These are phyloP conservation scores for Rhinichthys klamathensis DNA, from an alignment of 2,113 vertebrate species.

Conservation along the genomic window DNA sequence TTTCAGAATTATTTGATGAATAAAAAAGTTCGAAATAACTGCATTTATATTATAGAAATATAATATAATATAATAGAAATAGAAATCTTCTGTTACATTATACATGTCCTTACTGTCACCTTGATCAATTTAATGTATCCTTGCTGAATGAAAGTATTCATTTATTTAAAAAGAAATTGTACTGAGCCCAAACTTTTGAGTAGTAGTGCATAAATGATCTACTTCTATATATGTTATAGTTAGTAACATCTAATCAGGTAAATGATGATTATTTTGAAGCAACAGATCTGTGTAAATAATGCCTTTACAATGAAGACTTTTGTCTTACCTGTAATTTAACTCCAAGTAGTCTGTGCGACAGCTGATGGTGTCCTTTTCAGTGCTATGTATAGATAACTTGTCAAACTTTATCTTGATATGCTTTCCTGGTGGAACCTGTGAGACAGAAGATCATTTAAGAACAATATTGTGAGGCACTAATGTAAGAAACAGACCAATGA, in stretches of 20 bases:
- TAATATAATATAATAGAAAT: too few species aligned
- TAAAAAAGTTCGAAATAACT: neutral
- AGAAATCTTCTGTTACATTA: neutral
- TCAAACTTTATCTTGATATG: conserved; percentile 86
- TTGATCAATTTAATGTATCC: neutral
- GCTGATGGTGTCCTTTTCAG: conserved; percentile 63
- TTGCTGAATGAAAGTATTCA: neutral
- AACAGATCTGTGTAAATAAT: neutral
- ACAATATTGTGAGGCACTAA: neutral
- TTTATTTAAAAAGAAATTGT: too few species aligned
- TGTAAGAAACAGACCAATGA: neutral
- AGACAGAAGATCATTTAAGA: neutral
- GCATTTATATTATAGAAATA: neutral
- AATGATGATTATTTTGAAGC: neutral
- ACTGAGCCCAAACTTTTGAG: neutral
- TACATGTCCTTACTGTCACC: neutral
- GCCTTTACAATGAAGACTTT: neutral
- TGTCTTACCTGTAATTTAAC: conserved; percentile 70
- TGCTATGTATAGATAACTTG: conserved; percentile 74
- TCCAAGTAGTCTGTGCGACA: conserved; percentile 86
- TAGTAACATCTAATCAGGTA: conserved; percentile 1
- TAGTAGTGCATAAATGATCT: neutral
- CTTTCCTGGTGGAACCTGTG: conserved; percentile 77
- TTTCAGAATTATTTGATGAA: neutral
- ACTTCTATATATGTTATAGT: neutral